Base-by-base conservation (phyloP, 2,113 vertebrate species). In the Elephantulus edwardii region DNA sequence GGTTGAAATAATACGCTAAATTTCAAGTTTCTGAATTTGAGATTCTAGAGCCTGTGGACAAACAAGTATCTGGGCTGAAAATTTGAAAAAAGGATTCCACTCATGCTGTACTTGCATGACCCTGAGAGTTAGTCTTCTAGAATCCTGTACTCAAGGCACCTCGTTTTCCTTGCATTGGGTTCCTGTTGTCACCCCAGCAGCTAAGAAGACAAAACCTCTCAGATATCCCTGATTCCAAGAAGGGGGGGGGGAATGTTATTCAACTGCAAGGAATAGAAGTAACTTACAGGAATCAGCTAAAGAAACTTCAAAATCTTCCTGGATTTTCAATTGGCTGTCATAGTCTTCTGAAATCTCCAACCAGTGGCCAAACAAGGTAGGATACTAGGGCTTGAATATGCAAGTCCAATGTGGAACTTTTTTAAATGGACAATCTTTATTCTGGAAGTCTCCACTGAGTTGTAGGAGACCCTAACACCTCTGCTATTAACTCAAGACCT, bases 361-460 rank as follows among this genome's bases (percentile, higher is more conserved):
- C 20, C 19, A 28, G 24, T 42, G 22, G 48, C 12, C 12, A 1
- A 77, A 1, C n/a, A 46, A 8, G 54, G 42, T 30, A 75, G 16
- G 42, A 20, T 14, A n/a, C 35, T n/a, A 38, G 44, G 11, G 17
- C 42, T 56, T 52, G 56, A 50, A 2, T 26, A 30, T 42, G 75
- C 50, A 56, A 44, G 22, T 62, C 54, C 82, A 84, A 3, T 1
- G 16, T 11, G 46, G 9, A 58, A 26, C 30, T 62, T 38, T n/a
- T 12, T 14, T 19, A 40, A 35, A 82, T 1, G 52, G 28, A 5
- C 13, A 28, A 3, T 10, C 38, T 84, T 80, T 35, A 8, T 9
- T 75, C n/a, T 56, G 44, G 46, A 62, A n/a, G 12, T 74, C 0
- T 0, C 22, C 22, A 38, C 0, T n/a, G 62, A 35, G 6, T n/a